Percentiles rank a stretch among this genome's conserved stretches.
Evolutionary conservation across 53 echinoderm and acorn worm species (phyloP).

Genomic region (Temnopleurus reevesii): DNA sequence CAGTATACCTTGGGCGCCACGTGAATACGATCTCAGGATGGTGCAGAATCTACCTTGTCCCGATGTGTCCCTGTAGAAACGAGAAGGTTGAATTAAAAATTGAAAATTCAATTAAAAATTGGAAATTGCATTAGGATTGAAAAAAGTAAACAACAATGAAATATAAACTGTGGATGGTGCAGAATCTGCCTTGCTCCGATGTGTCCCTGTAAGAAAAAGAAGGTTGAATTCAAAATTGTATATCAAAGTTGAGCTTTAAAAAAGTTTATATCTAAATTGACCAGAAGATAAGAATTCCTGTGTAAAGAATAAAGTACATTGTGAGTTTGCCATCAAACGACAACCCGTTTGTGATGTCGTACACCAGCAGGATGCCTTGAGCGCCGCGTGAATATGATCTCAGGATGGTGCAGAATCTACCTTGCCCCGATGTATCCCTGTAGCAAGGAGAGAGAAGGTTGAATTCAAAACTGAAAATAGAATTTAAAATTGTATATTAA

Average conservation of each 20-base stretch:
- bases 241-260: too few species aligned
- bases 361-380: slow-evolving; percentile 89
- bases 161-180: too few species aligned
- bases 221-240: too few species aligned
- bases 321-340: slow-evolving; percentile 95
- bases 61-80: slow-evolving; percentile 85
- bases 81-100: too few species aligned
- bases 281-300: too few species aligned
- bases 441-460: neutral
- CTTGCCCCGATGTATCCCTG: slow-evolving; percentile 96
- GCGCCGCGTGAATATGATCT: slow-evolving; percentile 91
- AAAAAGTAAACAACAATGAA: too few species aligned
- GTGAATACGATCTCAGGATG: slow-evolving; percentile 94
- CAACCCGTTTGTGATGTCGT: slow-evolving; percentile 95
- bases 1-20: slow-evolving; percentile 96
- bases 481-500: too few species aligned
- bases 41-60: slow-evolving; percentile 99
- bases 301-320: too few species aligned
- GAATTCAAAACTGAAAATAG: too few species aligned
- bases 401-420: slow-evolving; percentile 90
- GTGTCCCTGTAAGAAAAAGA: slow-evolving; percentile 76
- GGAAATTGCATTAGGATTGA: too few species aligned
- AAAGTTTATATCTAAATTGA: too few species aligned
- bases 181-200: slow-evolving; percentile 87
- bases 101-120: too few species aligned